phyloP scores from a whole-genome alignment of 2,113 vertebrate genomes.

The Myiagra hebetior region DNA sequence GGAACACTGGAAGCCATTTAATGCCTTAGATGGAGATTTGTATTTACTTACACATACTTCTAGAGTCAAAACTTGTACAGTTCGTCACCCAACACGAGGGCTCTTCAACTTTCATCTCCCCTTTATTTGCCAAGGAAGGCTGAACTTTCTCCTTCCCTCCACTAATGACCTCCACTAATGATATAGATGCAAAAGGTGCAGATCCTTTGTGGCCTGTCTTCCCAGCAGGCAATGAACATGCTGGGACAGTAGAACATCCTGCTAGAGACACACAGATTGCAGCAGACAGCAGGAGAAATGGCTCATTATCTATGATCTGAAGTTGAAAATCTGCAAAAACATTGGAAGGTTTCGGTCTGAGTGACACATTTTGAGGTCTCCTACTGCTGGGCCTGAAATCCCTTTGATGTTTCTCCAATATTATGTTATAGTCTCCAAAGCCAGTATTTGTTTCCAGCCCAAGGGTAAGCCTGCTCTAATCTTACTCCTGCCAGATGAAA shows the following conservation, averaged over 20 bases:
- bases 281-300: neutral
- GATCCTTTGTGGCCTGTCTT: neutral
- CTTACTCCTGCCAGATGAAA: neutral
- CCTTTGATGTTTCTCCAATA: neutral
- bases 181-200: neutral
- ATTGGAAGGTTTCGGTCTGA: neutral
- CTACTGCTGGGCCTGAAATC: neutral
- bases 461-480: neutral
- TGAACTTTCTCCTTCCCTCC: neutral
- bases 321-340: neutral
- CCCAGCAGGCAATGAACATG: neutral
- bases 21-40: constrained; percentile 45
- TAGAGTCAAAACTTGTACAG: neutral
- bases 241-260: neutral
- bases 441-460: neutral
- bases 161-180: neutral
- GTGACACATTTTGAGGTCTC: neutral
- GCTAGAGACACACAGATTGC: neutral
- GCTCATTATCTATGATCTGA: neutral
- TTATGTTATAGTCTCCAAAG: neutral
- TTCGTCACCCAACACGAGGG: neutral
- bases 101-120: neutral
- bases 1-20: neutral
- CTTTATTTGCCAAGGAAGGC: neutral
- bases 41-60: neutral